Evolutionary conservation across 2,113 vertebrate species (phyloP).

Genomic region (Sapayoa aenigma): DNA sequence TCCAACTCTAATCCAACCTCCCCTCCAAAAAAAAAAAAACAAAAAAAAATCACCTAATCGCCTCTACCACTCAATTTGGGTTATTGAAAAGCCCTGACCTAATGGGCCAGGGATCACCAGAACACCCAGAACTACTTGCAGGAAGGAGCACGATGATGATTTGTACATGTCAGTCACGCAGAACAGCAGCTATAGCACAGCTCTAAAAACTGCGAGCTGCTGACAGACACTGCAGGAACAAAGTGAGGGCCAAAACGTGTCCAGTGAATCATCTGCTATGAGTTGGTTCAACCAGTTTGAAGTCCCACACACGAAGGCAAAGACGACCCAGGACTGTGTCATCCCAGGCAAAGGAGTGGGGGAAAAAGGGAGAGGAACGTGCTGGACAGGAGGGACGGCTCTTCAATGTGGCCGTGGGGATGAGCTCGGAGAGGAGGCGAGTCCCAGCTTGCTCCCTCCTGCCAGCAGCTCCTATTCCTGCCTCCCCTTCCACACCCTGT

Average conservation of each 20-base stretch:
- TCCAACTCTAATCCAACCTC: background rate
- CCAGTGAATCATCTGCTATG: background rate
- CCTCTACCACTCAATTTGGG: background rate
- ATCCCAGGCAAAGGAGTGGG: background rate
- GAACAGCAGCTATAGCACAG: fast-evolving
- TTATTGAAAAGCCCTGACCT: background rate
- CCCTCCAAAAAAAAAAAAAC: too few relatives aligned
- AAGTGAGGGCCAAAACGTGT: background rate
- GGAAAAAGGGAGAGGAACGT: background rate
- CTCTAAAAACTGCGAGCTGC: background rate
- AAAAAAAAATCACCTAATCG: background rate
- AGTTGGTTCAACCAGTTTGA: background rate
- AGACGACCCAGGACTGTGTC: background rate
- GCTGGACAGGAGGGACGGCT: background rate
- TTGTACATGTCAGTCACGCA: fast-evolving
- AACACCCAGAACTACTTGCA: background rate
- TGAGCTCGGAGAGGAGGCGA: background rate
- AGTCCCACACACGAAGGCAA: background rate
- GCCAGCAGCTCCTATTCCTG: background rate
- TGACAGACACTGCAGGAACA: background rate
- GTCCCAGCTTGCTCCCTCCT: background rate
- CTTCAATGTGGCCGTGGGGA: background rate
- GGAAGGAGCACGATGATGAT: fast-evolving
- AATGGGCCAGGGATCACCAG: background rate
- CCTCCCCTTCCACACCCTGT: background rate